Base-by-base conservation (phyloP, 2,888 invertebrate genomes). In the Phortica okadai region DNA sequence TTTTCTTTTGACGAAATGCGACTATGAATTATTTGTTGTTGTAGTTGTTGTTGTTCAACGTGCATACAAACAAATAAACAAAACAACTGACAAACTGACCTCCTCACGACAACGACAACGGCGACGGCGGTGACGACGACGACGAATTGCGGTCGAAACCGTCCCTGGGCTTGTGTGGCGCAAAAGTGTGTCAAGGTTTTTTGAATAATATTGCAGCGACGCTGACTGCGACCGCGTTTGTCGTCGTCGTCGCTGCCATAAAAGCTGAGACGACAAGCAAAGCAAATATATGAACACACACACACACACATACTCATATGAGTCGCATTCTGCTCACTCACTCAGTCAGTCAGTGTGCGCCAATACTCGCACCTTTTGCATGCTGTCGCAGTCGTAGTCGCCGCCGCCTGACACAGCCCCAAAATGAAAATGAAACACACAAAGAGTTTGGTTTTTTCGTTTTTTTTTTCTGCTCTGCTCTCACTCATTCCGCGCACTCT, bases 121-220 rank as follows among this genome's bases (percentile, higher is more conserved):
- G 45, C 76, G 69, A 67, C 69, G 76, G 59, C 75, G 73, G 21
- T 50, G 77, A 76, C 75, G 75, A 79, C 82, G 79, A 81, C 85
- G 83, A 79, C 81, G 84, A 88, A 88, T 88, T 89, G 89, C 89
- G 88, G 88, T 89, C 87, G 89, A 85, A 88, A 83, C 89, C 89
- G 88, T 89, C 88, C 88, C 89, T 88, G 88, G 86, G 85, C 82
- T 76, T 82, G 83, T 81, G 79, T 81, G 87, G 85, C 84, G 86
- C 83, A 85, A 88, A 90, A 90, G 90, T 90, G 85, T 90, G 89
- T 90, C 89, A 90, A 90, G 89, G 89, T 90, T 90, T 89, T 90
- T 87, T 85, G 87, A 83, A 86, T 88, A 86, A 86, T 88, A 86
- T 85, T 88, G 85, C 87, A 83, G 85, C 86, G 85, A 85, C 85